phyloP scores from a whole-genome alignment of 2,797 vertebrate genomes.

The Phrynocephalus guinanensis region DNA sequence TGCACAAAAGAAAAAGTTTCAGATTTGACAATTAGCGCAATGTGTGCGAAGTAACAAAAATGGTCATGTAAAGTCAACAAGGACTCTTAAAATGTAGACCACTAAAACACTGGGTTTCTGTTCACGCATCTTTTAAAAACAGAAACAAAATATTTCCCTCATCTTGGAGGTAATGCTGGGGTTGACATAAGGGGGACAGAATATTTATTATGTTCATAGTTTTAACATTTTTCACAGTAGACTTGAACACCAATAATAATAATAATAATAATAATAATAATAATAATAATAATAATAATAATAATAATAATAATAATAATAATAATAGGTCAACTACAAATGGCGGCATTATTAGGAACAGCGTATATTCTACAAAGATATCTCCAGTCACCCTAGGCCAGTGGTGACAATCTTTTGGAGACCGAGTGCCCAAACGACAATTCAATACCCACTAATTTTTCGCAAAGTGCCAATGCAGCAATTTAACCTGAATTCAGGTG shows the following conservation, averaged over 20 bases:
- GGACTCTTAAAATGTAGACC: neutral
- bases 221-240: neutral
- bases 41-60: neutral
- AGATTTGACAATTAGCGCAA: slow-evolving; percentile 48
- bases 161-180: neutral
- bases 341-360: too few relatives aligned
- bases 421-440: too few relatives aligned
- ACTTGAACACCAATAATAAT: neutral
- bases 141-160: neutral
- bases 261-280: too few relatives aligned
- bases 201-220: neutral
- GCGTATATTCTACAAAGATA: too few relatives aligned
- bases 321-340: too few relatives aligned
- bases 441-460: too few relatives aligned
- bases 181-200: neutral
- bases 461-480: too few relatives aligned
- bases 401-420: too few relatives aligned
- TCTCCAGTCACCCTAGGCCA: too few relatives aligned
- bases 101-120: neutral
- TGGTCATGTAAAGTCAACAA: slow-evolving; percentile 25
- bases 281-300: too few relatives aligned
- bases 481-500: too few relatives aligned
- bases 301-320: too few relatives aligned
- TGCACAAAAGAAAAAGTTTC: slow-evolving; percentile 37
- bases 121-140: neutral